Conservation (phyloP, 2,797 vertebrate genomes). For the Coluber constrictor region DNA sequence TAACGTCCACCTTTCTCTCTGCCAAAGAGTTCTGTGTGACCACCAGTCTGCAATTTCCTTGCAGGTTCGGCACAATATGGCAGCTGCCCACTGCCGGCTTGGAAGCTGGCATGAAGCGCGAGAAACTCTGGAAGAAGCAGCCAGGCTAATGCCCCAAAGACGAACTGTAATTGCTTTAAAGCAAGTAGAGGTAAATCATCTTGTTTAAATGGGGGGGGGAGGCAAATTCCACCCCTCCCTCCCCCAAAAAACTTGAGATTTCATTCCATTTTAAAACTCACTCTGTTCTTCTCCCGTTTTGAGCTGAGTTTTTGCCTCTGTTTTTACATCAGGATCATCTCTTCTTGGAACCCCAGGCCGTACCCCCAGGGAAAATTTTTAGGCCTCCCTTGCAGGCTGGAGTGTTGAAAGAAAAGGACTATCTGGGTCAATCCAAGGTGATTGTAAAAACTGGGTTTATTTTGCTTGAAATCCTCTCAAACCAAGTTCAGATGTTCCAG, state of each 20-base stretch:
- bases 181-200: constrained; percentile 70
- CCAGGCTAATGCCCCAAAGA: constrained; percentile 67
- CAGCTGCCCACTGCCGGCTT: constrained; percentile 76
- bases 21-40: neutral
- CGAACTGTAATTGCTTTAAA: constrained; percentile 68
- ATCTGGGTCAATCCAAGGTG: constrained; percentile 88
- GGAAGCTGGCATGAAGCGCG: constrained; percentile 81
- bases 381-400: constrained; percentile 83
- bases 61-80: constrained; percentile 84
- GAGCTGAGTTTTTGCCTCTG: neutral
- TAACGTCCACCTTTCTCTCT: no score
- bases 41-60: neutral
- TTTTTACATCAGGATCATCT: constrained; percentile 44
- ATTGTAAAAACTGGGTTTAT: neutral
- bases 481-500: neutral
- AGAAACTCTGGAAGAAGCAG: constrained; percentile 68
- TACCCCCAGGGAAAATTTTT: constrained; percentile 82
- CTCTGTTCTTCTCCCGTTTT: neutral
- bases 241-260: neutral
- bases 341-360: constrained; percentile 69
- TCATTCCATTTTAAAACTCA: neutral
- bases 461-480: neutral
- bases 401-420: constrained; percentile 82
- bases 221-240: no score
- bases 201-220: fast-evolving